Base-by-base conservation (phyloP, 2,888 invertebrate species). In the Masnerella sp. region DNA sequence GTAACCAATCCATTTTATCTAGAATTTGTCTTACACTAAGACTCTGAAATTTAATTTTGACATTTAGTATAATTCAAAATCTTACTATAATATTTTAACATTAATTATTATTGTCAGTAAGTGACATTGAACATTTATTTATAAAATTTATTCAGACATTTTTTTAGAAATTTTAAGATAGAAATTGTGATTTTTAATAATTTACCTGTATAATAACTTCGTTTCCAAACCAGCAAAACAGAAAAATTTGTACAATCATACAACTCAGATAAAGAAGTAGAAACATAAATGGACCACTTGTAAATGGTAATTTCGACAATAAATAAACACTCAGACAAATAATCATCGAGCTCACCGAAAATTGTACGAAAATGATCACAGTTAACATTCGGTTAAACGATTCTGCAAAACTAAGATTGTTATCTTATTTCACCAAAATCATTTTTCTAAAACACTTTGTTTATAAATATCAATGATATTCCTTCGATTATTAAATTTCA, bases 181-280 rank as follows among this genome's bases (percentile, higher is more conserved):
- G n/a, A n/a, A n/a, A n/a, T n/a, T n/a, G n/a, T n/a, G n/a, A n/a
- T n/a, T n/a, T n/a, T n/a, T n/a, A n/a, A 20, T 42, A 20, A n/a
- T 52, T 56, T 54, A 81, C 82, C 78, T 80, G 65, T 18, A 78
- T 43, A 11, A 73, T 78, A 4, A 80, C 71, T 74, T 82, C 78
- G 58, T 81, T 80, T 43, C 82, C 83, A 17, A 79, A 80, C 78
- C 79, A 82, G n/a, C 82, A 83, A 15, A 79, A 78, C 2, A 80
- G 49, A 54, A 80, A 83, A 12, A 82, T 77, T 59, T 84, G 83
- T 18, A 77, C 75, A 9, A 81, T 32, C 76, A 79, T 78, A 12
- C 76, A 77, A 14, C 11, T 30, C 3, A 75, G 12, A 34, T 73
- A 79, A 5, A 78, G 40, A 2, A 62, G 14, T n/a, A 79, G 62